A percentile compares a stretch with the other conserved stretches of the same genome.
These are phyloP conservation scores for Tromatobia lineatoria DNA, from an alignment of 2,888 invertebrate species.

Conservation along the genomic window DNA sequence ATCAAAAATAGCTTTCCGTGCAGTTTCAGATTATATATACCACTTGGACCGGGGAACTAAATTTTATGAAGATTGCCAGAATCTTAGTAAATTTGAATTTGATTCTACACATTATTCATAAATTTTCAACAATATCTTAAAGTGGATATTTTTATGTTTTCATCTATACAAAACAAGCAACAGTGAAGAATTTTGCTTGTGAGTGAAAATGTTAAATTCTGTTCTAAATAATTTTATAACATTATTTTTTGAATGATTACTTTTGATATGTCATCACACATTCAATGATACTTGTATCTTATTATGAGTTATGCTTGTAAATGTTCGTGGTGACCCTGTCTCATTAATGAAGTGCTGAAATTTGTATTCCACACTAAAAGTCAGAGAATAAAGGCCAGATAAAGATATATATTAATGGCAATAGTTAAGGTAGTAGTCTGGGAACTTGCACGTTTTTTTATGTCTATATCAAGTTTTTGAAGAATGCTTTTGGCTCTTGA, in stretches of 20 bases:
- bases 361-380: constrained; percentile 23
- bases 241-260: not conserved
- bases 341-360: constrained; percentile 6
- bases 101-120: not conserved
- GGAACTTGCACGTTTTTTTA: too few species aligned
- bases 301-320: not conserved
- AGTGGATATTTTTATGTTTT: not conserved
- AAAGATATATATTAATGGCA: constrained; percentile 19
- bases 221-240: not conserved
- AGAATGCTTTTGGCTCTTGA: too few species aligned
- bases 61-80: not conserved
- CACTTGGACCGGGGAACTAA: not conserved
- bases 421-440: too few species aligned
- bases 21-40: constrained; percentile 32
- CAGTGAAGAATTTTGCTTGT: not conserved
- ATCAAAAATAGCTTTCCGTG: constrained; percentile 55
- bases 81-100: not conserved
- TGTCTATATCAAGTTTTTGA: too few species aligned
- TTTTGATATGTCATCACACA: not conserved
- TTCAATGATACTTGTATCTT: not conserved
- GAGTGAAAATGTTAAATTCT: not conserved
- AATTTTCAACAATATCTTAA: not conserved
- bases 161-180: not conserved
- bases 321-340: not conserved
- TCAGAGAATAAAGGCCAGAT: constrained; percentile 7